These are phyloP conservation scores for Athalia circularis DNA, from an alignment of 2,888 invertebrate genomes.

Conservation along the genomic window DNA sequence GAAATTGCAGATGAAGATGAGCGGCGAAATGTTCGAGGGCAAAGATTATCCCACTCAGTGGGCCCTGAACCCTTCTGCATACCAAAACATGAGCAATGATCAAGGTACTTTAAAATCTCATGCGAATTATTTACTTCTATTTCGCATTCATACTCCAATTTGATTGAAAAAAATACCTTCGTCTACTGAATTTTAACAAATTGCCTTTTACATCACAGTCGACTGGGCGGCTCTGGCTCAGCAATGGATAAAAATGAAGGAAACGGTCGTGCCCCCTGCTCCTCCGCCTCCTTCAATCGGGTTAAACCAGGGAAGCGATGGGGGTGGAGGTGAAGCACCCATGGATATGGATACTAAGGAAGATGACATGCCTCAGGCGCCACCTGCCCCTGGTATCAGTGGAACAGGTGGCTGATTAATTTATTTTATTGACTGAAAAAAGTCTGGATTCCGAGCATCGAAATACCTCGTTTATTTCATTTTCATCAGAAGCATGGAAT, in stretches of 20 bases:
- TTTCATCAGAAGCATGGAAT: conserved; percentile 63
- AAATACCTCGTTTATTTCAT: neutral
- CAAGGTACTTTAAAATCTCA: conserved; percentile 75
- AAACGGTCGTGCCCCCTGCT: conserved; percentile 80
- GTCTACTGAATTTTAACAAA: neutral
- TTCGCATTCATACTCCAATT: neutral
- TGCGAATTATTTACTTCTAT: neutral
- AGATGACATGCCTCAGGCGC: conserved; percentile 74
- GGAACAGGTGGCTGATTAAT: conserved; percentile 63
- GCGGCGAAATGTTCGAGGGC: conserved; percentile 76
- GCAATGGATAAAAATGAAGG: conserved; percentile 98
- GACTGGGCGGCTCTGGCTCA: conserved; percentile 98
- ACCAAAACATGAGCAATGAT: conserved; percentile 88
- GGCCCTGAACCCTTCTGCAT: conserved; percentile 88
- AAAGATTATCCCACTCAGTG: conserved; percentile 84
- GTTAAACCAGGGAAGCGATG: conserved; percentile 68
- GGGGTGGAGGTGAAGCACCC: conserved; percentile 89
- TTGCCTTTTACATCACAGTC: conserved; percentile 75
- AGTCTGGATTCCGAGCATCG: no score
- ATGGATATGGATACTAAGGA: conserved; percentile 91
- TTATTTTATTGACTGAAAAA: neutral
- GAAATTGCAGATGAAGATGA: conserved; percentile 67
- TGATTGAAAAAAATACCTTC: neutral
- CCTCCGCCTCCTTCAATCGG: conserved; percentile 77
- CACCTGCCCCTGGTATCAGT: conserved; percentile 70